Evolutionary conservation across 2,888 invertebrate genomes (phyloP).

Genomic region (Drosophila affinis): DNA sequence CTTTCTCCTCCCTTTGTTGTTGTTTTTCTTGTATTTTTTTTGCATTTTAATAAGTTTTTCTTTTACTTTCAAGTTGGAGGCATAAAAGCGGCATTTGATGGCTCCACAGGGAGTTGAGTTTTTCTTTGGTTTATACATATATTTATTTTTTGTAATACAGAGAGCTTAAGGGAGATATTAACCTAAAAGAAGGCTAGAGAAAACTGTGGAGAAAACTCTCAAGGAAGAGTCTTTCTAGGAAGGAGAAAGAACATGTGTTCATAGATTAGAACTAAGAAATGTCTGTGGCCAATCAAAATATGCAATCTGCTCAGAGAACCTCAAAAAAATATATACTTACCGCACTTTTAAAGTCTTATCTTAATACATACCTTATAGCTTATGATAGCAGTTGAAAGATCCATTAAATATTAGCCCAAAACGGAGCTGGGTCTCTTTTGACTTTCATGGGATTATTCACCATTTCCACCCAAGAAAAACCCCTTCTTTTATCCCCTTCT

Average conservation of each 20-base stretch:
- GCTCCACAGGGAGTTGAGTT: constrained; percentile 7
- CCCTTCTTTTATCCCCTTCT: neutral
- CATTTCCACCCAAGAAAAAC: too few relatives aligned
- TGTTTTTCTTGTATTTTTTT: too few relatives aligned
- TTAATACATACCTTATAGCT: neutral
- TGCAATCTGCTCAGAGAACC: too few relatives aligned
- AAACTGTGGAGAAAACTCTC: too few relatives aligned
- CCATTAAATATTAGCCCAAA: neutral
- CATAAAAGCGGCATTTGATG: constrained; percentile 13
- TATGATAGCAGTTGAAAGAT: neutral
- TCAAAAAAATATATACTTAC: too few relatives aligned
- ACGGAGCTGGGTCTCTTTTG: neutral
- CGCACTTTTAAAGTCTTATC: too few relatives aligned
- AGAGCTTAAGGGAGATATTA: neutral
- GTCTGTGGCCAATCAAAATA: neutral
- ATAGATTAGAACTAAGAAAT: neutral
- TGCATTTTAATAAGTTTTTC: constrained; percentile 27
- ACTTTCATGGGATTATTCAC: too few relatives aligned
- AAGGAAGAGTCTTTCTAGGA: neutral
- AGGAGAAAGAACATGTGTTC: too few relatives aligned
- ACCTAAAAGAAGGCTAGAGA: too few relatives aligned
- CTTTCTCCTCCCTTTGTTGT: neutral
- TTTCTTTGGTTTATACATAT: neutral
- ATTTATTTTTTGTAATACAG: neutral
- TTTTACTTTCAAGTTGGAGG: constrained; percentile 8